phyloP scores from a whole-genome alignment of 2,888 invertebrate species.

The Helobdella robusta region DNA sequence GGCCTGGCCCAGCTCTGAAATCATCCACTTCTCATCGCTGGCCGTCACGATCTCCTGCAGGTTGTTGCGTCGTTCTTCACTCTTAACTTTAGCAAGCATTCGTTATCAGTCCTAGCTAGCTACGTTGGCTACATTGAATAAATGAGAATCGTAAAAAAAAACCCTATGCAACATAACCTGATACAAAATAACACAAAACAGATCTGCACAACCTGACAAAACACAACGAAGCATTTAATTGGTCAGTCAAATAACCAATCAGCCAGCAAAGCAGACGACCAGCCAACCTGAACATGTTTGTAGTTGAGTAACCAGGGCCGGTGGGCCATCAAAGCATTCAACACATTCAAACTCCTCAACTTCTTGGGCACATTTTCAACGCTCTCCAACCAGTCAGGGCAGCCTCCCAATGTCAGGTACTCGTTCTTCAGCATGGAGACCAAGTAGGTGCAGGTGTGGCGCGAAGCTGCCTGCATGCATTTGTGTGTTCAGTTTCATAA shows the following conservation, averaged over 20 bases:
- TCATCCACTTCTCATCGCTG: slow-evolving; percentile 52
- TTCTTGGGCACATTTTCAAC: slow-evolving; percentile 17
- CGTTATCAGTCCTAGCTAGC: too few relatives aligned
- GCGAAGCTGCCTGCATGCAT: slow-evolving; percentile 20
- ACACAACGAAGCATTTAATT: background rate
- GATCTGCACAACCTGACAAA: background rate
- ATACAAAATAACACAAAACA: background rate
- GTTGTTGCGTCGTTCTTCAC: too few relatives aligned
- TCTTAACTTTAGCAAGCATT: too few relatives aligned
- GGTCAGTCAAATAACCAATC: background rate
- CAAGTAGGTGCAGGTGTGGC: slow-evolving; percentile 23
- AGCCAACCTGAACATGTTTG: slow-evolving; percentile 11
- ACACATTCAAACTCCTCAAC: slow-evolving; percentile 9
- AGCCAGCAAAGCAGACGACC: background rate
- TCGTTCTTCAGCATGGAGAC: slow-evolving; percentile 14
- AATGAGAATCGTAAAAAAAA: too few relatives aligned
- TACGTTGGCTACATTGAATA: too few relatives aligned
- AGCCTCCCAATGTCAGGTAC: slow-evolving; percentile 18
- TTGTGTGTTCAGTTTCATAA: background rate
- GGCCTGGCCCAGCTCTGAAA: slow-evolving; percentile 75
- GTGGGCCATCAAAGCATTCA: slow-evolving; percentile 23
- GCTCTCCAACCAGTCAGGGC: slow-evolving; percentile 16
- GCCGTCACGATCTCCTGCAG: slow-evolving; percentile 44
- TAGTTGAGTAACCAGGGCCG: slow-evolving; percentile 18
- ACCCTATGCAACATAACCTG: too few relatives aligned